Conservation (phyloP, 2,888 invertebrate genomes). For the Drosophila stalkeri region DNA sequence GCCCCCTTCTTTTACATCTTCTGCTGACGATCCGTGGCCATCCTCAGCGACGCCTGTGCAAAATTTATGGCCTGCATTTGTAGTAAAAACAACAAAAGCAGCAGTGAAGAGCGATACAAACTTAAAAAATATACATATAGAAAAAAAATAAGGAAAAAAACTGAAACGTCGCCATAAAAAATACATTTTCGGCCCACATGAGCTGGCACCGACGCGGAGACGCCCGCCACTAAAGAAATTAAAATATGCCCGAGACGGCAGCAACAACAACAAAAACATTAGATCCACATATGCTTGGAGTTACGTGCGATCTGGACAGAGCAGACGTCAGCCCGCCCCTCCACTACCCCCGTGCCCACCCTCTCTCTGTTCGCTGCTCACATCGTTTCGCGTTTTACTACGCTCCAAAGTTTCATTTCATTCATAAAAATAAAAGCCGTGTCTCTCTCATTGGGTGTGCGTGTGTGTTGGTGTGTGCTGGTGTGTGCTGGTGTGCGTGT, state of each 20-base stretch:
- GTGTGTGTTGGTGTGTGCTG: conserved; percentile 9
- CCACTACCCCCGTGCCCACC: background rate
- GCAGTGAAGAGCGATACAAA: conserved; percentile 33
- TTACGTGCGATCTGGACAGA: conserved; percentile 63
- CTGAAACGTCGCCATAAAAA: conserved; percentile 76
- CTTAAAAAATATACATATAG: background rate
- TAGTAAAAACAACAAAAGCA: conserved; percentile 45
- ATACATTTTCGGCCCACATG: conserved; percentile 80
- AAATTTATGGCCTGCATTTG: conserved; percentile 64
- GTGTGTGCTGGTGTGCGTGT: background rate
- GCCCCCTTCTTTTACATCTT: background rate
- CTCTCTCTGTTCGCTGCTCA: background rate
- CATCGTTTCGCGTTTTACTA: conserved; percentile 67
- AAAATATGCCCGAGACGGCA: conserved; percentile 75
- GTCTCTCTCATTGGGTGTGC: conserved; percentile 31
- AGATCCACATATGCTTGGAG: conserved; percentile 46
- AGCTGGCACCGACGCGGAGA: conserved; percentile 58
- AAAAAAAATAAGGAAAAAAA: conserved; percentile 45
- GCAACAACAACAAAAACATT: conserved; percentile 13
- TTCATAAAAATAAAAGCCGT: conserved; percentile 75
- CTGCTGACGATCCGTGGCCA: conserved; percentile 42
- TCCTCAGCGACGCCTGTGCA: conserved; percentile 57
- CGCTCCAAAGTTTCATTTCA: conserved; percentile 78
- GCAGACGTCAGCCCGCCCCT: conserved; percentile 2
- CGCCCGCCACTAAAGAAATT: conserved; percentile 74